Conservation (phyloP, 1,140 invertebrate species). For the Nebria ingens region DNA sequence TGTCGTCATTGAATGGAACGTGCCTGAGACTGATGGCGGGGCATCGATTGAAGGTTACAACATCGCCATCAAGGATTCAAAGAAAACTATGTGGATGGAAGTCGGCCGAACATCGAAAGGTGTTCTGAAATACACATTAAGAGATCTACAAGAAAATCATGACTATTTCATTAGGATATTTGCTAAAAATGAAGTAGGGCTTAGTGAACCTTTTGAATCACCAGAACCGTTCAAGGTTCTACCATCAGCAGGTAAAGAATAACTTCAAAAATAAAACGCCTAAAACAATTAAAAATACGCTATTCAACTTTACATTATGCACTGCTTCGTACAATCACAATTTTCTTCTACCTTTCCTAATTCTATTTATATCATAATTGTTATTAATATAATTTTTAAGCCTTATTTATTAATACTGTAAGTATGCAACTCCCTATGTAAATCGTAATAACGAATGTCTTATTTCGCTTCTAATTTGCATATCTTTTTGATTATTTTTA, state of each 20-base stretch:
- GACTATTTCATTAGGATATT: constrained; percentile 84
- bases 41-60: constrained; percentile 84
- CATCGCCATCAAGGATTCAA: constrained; percentile 82
- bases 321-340: neutral
- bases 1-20: constrained; percentile 84
- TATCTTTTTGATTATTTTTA: no score
- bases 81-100: constrained; percentile 95
- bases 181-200: constrained; percentile 89
- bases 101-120: constrained; percentile 75
- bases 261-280: neutral
- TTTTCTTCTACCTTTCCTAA: neutral
- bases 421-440: no score
- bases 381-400: neutral
- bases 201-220: constrained; percentile 87
- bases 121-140: constrained; percentile 72
- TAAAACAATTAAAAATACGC: neutral
- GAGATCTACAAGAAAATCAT: constrained; percentile 79
- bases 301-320: neutral
- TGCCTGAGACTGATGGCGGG: constrained; percentile 87
- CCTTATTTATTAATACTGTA: no score
- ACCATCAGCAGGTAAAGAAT: constrained; percentile 59
- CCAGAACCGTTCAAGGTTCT: constrained; percentile 84
- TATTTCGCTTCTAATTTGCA: no score
- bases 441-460: no score
- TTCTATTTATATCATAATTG: neutral